Base-by-base conservation (phyloP, 2,797 vertebrate species). In the Tangara arthus region DNA sequence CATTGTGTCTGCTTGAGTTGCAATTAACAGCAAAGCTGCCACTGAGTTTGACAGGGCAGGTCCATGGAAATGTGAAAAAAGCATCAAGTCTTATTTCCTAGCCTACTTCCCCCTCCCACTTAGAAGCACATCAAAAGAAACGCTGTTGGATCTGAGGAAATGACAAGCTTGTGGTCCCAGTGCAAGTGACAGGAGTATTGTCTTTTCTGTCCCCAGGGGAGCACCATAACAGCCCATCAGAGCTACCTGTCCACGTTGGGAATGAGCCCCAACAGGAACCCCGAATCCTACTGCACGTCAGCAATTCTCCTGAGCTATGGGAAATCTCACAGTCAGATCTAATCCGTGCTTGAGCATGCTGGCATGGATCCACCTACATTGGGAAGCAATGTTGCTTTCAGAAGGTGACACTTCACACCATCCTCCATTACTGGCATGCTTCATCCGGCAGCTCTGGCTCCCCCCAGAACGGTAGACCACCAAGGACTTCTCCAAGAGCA, bases 21-120 rank as follows among this genome's bases (percentile, higher is more conserved):
- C 70, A 93, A 83, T 93, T 91, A 85, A 86, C 4, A 6, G 71
- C 57, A 90, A 89, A 90, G 55, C 44, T 92, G 75, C 55, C 2
- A 4, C 71, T 35, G 71, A 70, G n/a, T 95, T 90, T 77, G 75
- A 82, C 34, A 42, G 60, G 42, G 39, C 56, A 87, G 34, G 15
- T 60, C 83, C 30, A 28, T n/a, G 42, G 42, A 71, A 91, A 84
- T 39, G 46, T 28, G 85, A 46, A 91, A 72, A 80, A 94, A 86
- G 20, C 65, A 80, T 66, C 34, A 79, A 63, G 70, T 13, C 57
- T 23, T 80, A 66, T 47, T 72, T 55, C 66, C 35, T 37, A 60
- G 32, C 35, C 53, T 66, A 37, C 34, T 35, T 72, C 20, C 32
- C 20, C 30, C 32, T 88, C 37, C 47, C 53, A 64, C 34, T 53